Evolutionary conservation across 2,113 vertebrate species (phyloP).

Genomic region (Petromus typicus): DNA sequence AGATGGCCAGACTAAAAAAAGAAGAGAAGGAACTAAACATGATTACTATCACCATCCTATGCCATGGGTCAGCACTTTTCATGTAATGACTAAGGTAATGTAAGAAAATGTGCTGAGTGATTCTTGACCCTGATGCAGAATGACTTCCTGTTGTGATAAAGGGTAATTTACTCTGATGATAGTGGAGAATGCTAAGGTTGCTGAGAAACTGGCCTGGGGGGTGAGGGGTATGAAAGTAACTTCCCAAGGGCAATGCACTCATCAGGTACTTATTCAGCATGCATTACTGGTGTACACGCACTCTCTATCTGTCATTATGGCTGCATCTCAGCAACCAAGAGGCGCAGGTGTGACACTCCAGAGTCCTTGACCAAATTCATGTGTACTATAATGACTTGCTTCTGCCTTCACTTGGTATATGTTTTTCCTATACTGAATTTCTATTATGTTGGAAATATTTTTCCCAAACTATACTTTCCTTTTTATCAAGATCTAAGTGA

Average conservation of each 20-base stretch:
- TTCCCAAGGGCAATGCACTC: background rate
- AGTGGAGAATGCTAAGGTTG: background rate
- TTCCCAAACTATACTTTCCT: background rate
- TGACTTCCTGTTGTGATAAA: conserved; percentile 55
- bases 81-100: background rate
- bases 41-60: background rate
- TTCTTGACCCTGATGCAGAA: background rate
- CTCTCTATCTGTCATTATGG: background rate
- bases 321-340: background rate
- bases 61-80: background rate
- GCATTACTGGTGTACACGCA: background rate
- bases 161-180: background rate
- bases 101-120: conserved; percentile 15
- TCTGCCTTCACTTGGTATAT: background rate
- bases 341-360: background rate
- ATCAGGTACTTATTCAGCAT: conserved; percentile 8
- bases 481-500: background rate
- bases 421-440: background rate
- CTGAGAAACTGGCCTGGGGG: background rate
- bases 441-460: background rate
- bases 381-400: background rate
- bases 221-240: background rate
- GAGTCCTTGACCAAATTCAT: background rate
- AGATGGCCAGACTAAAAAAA: conserved; percentile 8
- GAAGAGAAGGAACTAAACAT: background rate